phyloP scores from a whole-genome alignment of 2,797 vertebrate species.

The Lerista edwardsae region DNA sequence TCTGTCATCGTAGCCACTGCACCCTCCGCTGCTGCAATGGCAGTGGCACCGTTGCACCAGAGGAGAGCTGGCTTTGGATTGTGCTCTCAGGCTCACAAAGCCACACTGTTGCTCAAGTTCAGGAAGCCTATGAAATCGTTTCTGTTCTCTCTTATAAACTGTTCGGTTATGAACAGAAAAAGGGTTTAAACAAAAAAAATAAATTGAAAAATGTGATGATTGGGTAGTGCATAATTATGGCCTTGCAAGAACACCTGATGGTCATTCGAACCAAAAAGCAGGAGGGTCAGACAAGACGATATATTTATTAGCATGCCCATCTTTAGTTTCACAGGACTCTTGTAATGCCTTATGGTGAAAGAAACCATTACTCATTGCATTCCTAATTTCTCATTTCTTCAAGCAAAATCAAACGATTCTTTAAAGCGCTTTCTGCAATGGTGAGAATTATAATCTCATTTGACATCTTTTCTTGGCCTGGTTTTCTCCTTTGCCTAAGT shows the following conservation, averaged over 20 bases:
- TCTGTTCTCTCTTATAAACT: too few species aligned
- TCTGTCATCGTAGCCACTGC: too few species aligned
- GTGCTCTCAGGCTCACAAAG: too few species aligned
- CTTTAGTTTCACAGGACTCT: background rate
- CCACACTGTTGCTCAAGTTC: too few species aligned
- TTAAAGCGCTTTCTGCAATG: background rate
- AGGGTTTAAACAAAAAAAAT: too few species aligned
- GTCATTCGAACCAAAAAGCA: background rate
- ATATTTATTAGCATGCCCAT: background rate
- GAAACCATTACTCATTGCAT: background rate
- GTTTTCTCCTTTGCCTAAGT: background rate
- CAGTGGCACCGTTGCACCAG: too few species aligned
- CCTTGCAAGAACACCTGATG: background rate
- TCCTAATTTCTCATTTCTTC: background rate
- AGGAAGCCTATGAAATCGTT: too few species aligned
- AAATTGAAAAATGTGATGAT: too few species aligned
- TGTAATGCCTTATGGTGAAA: background rate
- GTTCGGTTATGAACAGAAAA: too few species aligned
- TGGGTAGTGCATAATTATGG: too few species aligned
- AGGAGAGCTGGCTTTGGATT: too few species aligned
- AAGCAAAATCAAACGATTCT: background rate
- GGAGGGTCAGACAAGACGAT: background rate
- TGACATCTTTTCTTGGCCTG: background rate
- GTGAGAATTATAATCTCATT: background rate
- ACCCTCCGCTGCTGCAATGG: too few species aligned